Evolutionary conservation across 2,113 vertebrate species (phyloP), one percentile per base, ranked within the genome.

Genomic region (Gobio gobio): DNA sequence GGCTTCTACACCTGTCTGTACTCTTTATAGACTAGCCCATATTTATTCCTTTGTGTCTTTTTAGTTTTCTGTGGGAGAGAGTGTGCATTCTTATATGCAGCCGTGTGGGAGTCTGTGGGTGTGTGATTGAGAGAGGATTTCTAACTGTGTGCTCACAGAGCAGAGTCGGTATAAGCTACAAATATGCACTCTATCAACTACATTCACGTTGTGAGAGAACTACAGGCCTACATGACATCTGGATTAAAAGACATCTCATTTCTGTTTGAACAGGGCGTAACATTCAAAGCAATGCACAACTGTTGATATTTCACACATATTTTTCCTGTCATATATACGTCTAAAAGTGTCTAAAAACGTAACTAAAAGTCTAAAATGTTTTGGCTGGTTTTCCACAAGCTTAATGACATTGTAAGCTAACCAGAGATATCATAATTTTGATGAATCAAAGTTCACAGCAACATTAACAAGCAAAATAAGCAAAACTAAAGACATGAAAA

Each of bases 41-140:
- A 76, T 85, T 49, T 78, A 77, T 83, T 83, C 78, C 36, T 36
- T 63, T 45, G 61, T 88, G 86, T 85, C 85, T 89, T 87, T 87
- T 63, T 89, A 87, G 88, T 85, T 91, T 88, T 87, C 90, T 90
- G 83, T 85, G 83, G 87, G 73, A 59, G 82, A 58, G 59, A 61
- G 78, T 72, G 63, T 7, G 76, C 29, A 74, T 77, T 33, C 51
- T 61, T 59, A 73, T 73, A 24, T 51, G 13, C 43, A 58, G 83
- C 68, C 82, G 87, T 89, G 91, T 91, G 89, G 92, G 89, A 90
- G 90, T 89, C 80, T 91, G 93, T 93, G 92, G 93, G 93, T 91
- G 92, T 92, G 91, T 92, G 91, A 93, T 88, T 87, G 80, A 87
- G 87, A 40, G 74, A 68, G 78, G 82, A 63, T 81, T 76, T 87